Evolutionary conservation across 2,113 vertebrate genomes (phyloP).

Genomic region (Platycercus adscitus): DNA sequence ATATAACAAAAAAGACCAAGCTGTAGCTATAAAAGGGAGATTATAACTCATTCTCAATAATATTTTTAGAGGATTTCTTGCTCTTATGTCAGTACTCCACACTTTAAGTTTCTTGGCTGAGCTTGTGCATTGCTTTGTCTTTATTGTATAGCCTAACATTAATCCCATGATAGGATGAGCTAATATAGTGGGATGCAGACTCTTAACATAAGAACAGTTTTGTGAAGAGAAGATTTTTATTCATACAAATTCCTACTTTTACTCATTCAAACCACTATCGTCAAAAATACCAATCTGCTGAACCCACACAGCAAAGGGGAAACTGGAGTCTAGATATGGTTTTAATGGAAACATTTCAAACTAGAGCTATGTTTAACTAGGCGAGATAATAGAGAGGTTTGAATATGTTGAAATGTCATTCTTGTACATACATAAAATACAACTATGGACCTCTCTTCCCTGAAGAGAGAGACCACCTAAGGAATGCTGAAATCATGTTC

Average conservation of each 20-base stretch:
- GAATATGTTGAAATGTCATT: neutral
- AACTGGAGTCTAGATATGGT: neutral
- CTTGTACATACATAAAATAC: neutral
- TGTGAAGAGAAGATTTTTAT: neutral
- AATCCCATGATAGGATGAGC: slow-evolving; percentile 20
- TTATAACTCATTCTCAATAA: slow-evolving; percentile 59
- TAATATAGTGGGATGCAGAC: neutral
- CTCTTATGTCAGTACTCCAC: slow-evolving; percentile 41
- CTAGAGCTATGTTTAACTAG: neutral
- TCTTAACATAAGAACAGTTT: neutral
- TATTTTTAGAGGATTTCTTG: slow-evolving; percentile 61
- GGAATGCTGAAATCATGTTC: neutral
- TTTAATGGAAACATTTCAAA: slow-evolving; percentile 4
- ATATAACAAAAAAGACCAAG: slow-evolving; percentile 49
- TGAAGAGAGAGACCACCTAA: neutral
- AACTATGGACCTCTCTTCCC: neutral
- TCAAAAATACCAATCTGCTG: neutral
- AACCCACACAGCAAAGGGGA: neutral
- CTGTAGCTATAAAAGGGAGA: slow-evolving; percentile 65
- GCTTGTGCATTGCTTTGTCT: slow-evolving; percentile 29
- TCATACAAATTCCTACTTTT: neutral
- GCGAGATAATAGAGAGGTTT: neutral
- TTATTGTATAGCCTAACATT: slow-evolving; percentile 27
- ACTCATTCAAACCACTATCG: neutral
- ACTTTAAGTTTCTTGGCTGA: slow-evolving; percentile 25